phyloP scores from a whole-genome alignment of 2,888 invertebrate genomes.

The Matsumyia berberina region DNA sequence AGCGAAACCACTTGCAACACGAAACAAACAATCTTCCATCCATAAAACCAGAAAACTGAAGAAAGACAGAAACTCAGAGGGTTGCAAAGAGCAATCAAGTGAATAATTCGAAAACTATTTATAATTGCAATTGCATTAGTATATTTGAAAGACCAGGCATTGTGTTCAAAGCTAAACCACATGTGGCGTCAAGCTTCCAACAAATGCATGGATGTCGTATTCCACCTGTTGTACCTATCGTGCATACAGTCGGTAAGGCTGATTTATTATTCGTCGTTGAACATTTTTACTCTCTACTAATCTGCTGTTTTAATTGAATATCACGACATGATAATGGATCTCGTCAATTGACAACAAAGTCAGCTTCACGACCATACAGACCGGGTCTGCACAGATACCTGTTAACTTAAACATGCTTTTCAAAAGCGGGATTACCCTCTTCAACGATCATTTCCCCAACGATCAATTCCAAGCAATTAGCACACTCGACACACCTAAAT shows the following conservation, averaged over 20 bases:
- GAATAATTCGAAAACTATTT: neutral
- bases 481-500: conserved; percentile 37
- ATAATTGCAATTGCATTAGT: conserved; percentile 3
- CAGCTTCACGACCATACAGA: conserved; percentile 17
- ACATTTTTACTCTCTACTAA: neutral
- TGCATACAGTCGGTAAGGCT: neutral
- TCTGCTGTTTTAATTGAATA: conserved; percentile 3
- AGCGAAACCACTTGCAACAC: no score
- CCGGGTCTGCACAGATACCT: neutral
- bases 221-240: conserved; percentile 16
- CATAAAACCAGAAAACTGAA: no score
- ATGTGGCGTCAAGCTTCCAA: neutral
- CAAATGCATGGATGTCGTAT: neutral
- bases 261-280: neutral
- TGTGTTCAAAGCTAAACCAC: neutral
- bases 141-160: neutral
- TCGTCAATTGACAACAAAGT: conserved; percentile 38
- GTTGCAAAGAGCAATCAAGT: no score
- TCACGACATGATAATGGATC: conserved; percentile 18
- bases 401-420: neutral
- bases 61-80: no score
- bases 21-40: no score
- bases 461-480: conserved; percentile 42
- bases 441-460: conserved; percentile 6
- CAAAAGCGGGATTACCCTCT: neutral